A percentile compares a stretch with the other conserved stretches of the same genome.
Conservation (phyloP, 2,113 vertebrate species). For the Gallinago media region DNA sequence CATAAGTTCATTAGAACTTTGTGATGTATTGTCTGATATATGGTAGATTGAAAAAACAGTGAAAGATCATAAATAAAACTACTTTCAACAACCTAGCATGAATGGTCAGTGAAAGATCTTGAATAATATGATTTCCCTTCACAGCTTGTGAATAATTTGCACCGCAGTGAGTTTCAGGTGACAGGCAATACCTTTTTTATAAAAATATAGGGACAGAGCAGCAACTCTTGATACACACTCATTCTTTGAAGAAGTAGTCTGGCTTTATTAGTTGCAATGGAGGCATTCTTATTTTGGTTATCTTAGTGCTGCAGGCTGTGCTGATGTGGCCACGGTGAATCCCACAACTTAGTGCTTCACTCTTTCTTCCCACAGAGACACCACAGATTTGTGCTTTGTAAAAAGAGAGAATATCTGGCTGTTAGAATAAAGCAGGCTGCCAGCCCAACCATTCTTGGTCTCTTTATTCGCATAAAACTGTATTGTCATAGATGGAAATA, state of each 20-base stretch:
- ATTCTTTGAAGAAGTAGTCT: neutral
- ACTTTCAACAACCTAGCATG: neutral
- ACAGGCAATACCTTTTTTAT: neutral
- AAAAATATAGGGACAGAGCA: neutral
- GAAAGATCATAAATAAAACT: constrained; percentile 13
- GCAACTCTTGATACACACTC: neutral
- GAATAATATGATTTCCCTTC: neutral
- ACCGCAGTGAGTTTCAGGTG: neutral
- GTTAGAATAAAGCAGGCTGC: neutral
- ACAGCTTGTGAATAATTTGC: neutral
- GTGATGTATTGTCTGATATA: neutral
- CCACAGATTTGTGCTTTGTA: neutral
- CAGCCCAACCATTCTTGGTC: neutral
- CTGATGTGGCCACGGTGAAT: neutral
- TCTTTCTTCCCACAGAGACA: neutral
- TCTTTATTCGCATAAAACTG: neutral
- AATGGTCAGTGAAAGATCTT: neutral
- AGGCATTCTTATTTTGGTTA: neutral
- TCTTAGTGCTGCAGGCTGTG: neutral
- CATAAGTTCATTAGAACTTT: neutral
- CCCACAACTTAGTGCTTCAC: neutral
- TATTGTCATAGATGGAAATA: neutral
- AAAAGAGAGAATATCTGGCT: neutral
- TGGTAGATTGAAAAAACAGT: neutral
- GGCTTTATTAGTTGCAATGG: neutral